phyloP scores from a whole-genome alignment of 2,888 invertebrate species.

The Andrena chrysosceles region DNA sequence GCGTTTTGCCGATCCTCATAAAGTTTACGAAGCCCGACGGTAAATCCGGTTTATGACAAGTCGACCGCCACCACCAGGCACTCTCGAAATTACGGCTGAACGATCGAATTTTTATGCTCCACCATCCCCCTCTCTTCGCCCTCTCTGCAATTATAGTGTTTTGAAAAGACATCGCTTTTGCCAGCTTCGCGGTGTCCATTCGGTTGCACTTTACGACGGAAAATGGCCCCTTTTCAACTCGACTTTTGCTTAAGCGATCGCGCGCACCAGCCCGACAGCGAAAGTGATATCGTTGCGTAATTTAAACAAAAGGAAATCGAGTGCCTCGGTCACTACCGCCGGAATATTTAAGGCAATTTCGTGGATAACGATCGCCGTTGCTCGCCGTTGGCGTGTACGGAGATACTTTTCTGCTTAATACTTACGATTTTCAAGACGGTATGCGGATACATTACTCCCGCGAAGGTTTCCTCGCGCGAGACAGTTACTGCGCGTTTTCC shows the following conservation, averaged over 20 bases:
- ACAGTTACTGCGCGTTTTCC: constrained; percentile 66
- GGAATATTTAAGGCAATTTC: constrained; percentile 54
- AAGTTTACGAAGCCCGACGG: constrained; percentile 78
- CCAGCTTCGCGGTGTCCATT: neutral
- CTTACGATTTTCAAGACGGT: constrained; percentile 65
- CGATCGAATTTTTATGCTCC: constrained; percentile 77
- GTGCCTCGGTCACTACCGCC: constrained; percentile 20
- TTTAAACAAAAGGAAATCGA: constrained; percentile 26
- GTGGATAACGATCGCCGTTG: constrained; percentile 43
- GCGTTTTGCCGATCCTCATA: constrained; percentile 78
- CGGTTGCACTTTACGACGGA: too few species aligned
- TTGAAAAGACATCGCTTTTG: constrained; percentile 1
- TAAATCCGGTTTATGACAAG: constrained; percentile 81
- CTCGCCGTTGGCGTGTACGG: constrained; percentile 64
- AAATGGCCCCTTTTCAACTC: neutral
- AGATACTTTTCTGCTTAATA: constrained; percentile 67
- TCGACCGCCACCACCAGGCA: constrained; percentile 75
- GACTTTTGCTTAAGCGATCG: neutral
- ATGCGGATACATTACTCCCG: constrained; percentile 67
- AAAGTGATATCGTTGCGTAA: constrained; percentile 16
- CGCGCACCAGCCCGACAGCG: neutral
- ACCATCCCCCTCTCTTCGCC: constrained; percentile 11
- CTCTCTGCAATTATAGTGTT: constrained; percentile 57
- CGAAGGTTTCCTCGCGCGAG: constrained; percentile 64
- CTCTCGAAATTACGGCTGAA: constrained; percentile 76